A percentile compares a stretch with the other conserved stretches of the same genome.
phyloP scores from a whole-genome alignment of 2,888 invertebrate genomes.

The Druceiella hillmani region DNA sequence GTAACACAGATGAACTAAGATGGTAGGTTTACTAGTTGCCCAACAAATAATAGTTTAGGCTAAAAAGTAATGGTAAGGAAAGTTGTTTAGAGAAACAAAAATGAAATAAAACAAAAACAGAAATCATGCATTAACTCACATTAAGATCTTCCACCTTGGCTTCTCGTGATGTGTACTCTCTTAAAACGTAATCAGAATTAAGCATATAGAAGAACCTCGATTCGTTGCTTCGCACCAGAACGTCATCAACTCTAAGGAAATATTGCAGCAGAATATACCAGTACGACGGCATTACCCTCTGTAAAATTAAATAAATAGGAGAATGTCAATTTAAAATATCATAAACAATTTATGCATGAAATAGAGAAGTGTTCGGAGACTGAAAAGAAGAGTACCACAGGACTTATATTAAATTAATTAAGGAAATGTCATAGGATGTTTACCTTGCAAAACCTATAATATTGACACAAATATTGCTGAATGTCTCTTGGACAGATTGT shows the following conservation, averaged over 20 bases:
- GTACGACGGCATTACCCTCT: constrained; percentile 95
- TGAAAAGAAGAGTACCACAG: too few species aligned
- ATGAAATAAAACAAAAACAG: too few species aligned
- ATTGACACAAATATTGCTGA: too few species aligned
- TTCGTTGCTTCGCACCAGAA: constrained; percentile 82
- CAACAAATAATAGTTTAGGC: too few species aligned
- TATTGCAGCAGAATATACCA: constrained; percentile 88
- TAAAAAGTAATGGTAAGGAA: constrained; percentile 2
- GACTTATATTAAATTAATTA: too few species aligned
- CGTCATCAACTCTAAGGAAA: constrained; percentile 92
- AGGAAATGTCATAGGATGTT: too few species aligned
- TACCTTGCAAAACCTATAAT: too few species aligned
- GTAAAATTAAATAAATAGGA: constrained; percentile 29
- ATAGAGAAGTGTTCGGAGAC: too few species aligned
- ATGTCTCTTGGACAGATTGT: too few species aligned
- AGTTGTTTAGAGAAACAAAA: background rate
- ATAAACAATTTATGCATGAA: background rate
- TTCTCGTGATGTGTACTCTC: constrained; percentile 80
- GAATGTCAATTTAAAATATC: constrained; percentile 10
- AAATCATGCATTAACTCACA: constrained; percentile 34
- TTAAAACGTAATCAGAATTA: constrained; percentile 68
- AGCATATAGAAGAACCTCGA: constrained; percentile 81
- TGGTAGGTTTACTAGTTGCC: too few species aligned
- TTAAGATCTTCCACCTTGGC: constrained; percentile 63
- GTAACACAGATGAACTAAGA: too few species aligned